phyloP scores from a whole-genome alignment of 2,113 vertebrate genomes.

The Regulus satrapa region DNA sequence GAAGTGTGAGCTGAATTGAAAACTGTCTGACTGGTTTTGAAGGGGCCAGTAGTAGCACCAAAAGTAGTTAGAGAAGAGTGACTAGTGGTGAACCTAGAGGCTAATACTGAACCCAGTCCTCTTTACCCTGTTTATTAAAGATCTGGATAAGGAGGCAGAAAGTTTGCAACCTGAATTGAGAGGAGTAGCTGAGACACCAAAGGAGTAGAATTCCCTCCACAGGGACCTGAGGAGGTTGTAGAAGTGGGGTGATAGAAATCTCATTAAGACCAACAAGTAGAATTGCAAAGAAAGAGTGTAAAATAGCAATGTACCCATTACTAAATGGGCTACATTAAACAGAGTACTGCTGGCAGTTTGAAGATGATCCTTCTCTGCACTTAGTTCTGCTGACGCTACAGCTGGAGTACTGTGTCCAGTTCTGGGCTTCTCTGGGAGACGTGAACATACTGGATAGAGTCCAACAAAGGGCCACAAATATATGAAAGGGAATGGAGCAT shows the following conservation, averaged over 20 bases:
- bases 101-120: not conserved
- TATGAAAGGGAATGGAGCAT: not conserved
- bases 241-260: not conserved
- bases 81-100: not conserved
- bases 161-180: not conserved
- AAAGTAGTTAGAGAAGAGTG: not conserved
- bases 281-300: not conserved
- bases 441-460: not conserved
- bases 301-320: not conserved
- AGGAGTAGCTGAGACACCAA: not conserved
- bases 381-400: not conserved
- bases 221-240: not conserved
- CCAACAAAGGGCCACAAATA: fast-evolving
- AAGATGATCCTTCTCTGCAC: not conserved
- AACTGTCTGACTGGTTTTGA: not conserved
- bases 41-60: not conserved
- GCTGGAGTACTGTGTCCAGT: no score
- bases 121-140: not conserved
- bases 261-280: not conserved
- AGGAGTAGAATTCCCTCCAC: not conserved
- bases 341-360: not conserved
- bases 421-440: not conserved
- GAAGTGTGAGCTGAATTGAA: not conserved
- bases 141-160: not conserved
- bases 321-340: not conserved